phyloP scores from a whole-genome alignment of 1,140 invertebrate genomes.

The Helicoverpa armigera region DNA sequence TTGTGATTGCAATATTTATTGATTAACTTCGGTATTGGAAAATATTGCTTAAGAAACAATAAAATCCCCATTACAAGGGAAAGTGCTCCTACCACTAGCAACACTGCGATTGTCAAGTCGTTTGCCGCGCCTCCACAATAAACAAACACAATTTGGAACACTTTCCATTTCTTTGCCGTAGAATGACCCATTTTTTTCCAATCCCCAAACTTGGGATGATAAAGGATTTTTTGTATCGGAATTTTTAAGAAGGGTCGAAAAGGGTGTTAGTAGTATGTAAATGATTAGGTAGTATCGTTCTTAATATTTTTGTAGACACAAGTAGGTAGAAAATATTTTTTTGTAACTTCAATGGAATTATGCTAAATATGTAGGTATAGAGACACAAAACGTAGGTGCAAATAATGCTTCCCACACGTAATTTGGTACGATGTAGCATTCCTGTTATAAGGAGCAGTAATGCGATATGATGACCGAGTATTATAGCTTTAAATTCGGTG shows the following conservation, averaged over 20 bases:
- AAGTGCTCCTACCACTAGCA: not conserved
- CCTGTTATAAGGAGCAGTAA: too few species aligned
- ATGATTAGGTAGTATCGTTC: not conserved
- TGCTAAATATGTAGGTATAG: too few species aligned
- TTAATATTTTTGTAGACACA: not conserved
- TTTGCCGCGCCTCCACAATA: conserved; percentile 27
- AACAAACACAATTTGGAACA: conserved; percentile 40
- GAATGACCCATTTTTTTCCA: not conserved
- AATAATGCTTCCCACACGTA: too few species aligned
- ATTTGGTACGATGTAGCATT: too few species aligned
- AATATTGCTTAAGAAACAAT: not conserved
- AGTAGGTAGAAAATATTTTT: too few species aligned
- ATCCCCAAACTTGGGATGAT: not conserved
- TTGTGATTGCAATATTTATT: too few species aligned
- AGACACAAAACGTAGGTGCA: too few species aligned
- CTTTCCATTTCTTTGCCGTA: conserved; percentile 23
- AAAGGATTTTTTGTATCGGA: conserved; percentile 1
- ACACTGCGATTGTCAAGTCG: conserved; percentile 32
- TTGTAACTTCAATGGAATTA: too few species aligned
- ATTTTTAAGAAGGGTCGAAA: conserved; percentile 8
- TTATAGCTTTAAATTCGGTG: not conserved
- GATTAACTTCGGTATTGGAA: not conserved
- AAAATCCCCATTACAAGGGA: not conserved
- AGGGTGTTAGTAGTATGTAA: not conserved
- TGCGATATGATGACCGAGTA: not conserved